Evolutionary conservation across 1,140 invertebrate species (phyloP).

Genomic region (Drosophila miranda): DNA sequence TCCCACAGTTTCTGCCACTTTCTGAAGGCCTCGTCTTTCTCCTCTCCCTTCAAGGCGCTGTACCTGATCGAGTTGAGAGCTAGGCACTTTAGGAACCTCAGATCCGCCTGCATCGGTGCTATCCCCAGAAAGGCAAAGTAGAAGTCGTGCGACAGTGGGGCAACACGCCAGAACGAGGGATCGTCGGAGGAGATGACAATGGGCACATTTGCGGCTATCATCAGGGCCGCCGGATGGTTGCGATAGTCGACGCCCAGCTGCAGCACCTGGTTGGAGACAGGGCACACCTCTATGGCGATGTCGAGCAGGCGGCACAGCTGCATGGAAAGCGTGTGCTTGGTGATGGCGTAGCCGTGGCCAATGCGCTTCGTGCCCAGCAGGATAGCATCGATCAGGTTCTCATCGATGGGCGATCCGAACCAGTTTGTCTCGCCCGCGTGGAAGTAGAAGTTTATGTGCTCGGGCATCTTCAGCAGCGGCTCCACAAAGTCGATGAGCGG

Average conservation of each 20-base stretch:
- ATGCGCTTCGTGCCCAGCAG: constrained; percentile 88
- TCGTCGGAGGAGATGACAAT: constrained; percentile 87
- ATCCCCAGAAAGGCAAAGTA: constrained; percentile 92
- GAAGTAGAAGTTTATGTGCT: constrained; percentile 87
- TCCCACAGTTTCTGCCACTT: constrained; percentile 72
- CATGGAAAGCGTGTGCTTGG: constrained; percentile 88
- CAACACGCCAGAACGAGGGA: constrained; percentile 89
- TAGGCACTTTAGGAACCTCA: constrained; percentile 89
- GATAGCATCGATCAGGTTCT: constrained; percentile 91
- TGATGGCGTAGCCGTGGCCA: constrained; percentile 87
- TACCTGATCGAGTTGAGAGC: constrained; percentile 90
- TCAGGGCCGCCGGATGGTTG: constrained; percentile 89
- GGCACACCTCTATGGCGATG: constrained; percentile 91
- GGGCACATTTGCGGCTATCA: constrained; percentile 86
- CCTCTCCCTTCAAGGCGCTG: constrained; percentile 70
- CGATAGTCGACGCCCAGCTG: constrained; percentile 88
- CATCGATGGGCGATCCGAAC: constrained; percentile 85
- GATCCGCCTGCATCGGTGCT: constrained; percentile 86
- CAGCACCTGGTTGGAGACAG: constrained; percentile 90
- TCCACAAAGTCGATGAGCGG: constrained; percentile 85
- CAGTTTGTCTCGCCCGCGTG: constrained; percentile 92
- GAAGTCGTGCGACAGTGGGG: constrained; percentile 90
- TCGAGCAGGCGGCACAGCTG: constrained; percentile 84
- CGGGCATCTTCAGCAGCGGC: constrained; percentile 83
- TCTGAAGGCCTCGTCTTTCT: constrained; percentile 28